phyloP scores from a whole-genome alignment of 2,797 vertebrate species.

The Saxicola maurus region DNA sequence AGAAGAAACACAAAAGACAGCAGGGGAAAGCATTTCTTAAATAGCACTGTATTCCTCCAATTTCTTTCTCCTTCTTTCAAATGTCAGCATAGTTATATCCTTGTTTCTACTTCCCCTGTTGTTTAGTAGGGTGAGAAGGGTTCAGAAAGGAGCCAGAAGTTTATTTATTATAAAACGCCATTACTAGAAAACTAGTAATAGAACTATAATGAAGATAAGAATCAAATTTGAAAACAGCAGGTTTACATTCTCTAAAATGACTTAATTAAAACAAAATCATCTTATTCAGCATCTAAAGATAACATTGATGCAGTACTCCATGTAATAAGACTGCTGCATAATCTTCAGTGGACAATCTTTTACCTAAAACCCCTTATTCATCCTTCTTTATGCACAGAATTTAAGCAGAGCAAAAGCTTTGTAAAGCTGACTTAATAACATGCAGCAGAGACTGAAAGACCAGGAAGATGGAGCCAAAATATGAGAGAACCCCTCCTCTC shows the following conservation, averaged over 20 bases:
- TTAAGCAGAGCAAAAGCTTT: neutral
- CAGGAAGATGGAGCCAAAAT: neutral
- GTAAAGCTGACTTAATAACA: neutral
- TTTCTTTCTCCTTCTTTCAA: neutral
- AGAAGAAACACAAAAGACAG: neutral
- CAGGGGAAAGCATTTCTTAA: neutral
- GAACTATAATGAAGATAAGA: neutral
- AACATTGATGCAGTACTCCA: neutral
- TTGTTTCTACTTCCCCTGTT: neutral
- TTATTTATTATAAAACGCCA: neutral
- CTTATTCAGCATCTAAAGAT: neutral
- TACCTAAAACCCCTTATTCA: neutral
- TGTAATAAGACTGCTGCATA: neutral
- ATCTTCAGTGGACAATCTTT: neutral
- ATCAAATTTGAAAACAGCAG: neutral
- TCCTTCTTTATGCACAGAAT: slow-evolving; percentile 1
- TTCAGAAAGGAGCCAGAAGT: neutral
- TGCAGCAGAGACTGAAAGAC: neutral
- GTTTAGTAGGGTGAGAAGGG: neutral
- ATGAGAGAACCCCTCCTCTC: neutral
- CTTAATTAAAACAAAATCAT: neutral
- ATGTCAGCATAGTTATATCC: neutral
- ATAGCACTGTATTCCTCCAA: neutral
- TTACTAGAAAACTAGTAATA: neutral
- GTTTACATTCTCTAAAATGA: neutral